Evolutionary conservation across 2,888 invertebrate species (phyloP), one percentile per base, ranked within the genome.

Genomic region (Anthophora plumipes): DNA sequence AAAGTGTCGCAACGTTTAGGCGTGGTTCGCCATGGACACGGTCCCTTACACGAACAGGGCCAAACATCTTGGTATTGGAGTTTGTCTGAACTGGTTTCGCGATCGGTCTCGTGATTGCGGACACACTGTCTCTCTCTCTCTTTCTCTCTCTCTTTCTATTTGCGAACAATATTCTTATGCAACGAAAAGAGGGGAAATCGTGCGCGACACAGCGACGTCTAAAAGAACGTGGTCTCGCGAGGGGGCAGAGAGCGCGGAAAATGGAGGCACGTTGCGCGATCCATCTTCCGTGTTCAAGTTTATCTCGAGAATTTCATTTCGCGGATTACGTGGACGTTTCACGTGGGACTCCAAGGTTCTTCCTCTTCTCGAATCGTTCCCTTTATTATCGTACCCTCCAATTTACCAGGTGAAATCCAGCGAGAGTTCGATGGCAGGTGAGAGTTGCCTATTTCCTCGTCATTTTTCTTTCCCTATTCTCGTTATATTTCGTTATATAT

Each of bases 1-100:
- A 78, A 78, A 70, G 68, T 76, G 76, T 78, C 61, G 69, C 41
- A 75, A 78, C 31, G 55, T 46, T 83, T 83, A 83, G 81, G 76
- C 70, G 87, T 72, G 80, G 83, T 73, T 69, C 54, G 20, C 9
- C 55, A 48, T 48, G 55, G 54, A 60, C 60, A 63, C 63, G 63
- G 39, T 50, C 63, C 66, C 57, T 59, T 31, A 57, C 70, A 80
- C 80, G 52, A 61, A 84, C 54, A 57, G 20, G 50, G n/a, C 22
- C 41, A 4, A 4, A 0, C 25, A 50, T 64, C 25, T 50, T 17
- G n/a, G 54, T 59, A 63, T 60, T 60, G 67, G 54, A 25, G 61
- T 48, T 39, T 48, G 43, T 72, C 76, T 76, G 83, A 85, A 87
- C 86, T 86, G 86, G 86, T 86, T 86, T 85, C 73, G 83, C 82